Conservation (phyloP, 2,113 vertebrate species). For the Nothocercus julius region DNA sequence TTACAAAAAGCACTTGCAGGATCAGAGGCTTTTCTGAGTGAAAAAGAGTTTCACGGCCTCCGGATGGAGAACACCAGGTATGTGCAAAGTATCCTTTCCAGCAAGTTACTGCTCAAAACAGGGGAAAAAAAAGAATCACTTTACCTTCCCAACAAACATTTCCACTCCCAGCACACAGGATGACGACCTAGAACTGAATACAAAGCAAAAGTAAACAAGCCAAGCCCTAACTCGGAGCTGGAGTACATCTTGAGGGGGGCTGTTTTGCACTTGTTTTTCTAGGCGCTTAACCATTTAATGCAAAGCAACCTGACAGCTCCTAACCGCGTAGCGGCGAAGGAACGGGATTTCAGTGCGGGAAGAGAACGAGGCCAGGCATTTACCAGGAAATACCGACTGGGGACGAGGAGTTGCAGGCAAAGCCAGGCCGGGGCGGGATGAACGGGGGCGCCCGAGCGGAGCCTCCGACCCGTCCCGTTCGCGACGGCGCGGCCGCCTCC, state of each 20-base stretch:
- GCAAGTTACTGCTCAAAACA: neutral
- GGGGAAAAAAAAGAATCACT: neutral
- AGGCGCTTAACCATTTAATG: too few species aligned
- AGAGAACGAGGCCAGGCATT: neutral
- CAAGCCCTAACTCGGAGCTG: neutral
- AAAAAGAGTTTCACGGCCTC: neutral
- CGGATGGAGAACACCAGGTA: fast-evolving
- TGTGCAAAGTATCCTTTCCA: fast-evolving
- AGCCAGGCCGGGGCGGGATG: too few species aligned
- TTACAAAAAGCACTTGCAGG: neutral
- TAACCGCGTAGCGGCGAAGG: too few species aligned
- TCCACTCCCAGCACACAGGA: neutral
- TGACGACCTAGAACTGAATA: neutral
- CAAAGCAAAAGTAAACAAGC: neutral
- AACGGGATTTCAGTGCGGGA: too few species aligned
- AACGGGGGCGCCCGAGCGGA: too few species aligned
- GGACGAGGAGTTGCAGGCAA: too few species aligned
- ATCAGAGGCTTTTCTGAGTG: neutral
- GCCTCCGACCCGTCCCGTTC: too few species aligned
- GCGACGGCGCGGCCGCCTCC: too few species aligned
- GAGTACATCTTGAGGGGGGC: neutral
- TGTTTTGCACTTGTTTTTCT: neutral
- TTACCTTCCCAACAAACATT: neutral
- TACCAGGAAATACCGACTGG: fast-evolving
- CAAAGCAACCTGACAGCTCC: too few species aligned